Evolutionary conservation across 1,140 invertebrate species (phyloP), one percentile per base, ranked within the genome.

Genomic region (Drosophila dunni): DNA sequence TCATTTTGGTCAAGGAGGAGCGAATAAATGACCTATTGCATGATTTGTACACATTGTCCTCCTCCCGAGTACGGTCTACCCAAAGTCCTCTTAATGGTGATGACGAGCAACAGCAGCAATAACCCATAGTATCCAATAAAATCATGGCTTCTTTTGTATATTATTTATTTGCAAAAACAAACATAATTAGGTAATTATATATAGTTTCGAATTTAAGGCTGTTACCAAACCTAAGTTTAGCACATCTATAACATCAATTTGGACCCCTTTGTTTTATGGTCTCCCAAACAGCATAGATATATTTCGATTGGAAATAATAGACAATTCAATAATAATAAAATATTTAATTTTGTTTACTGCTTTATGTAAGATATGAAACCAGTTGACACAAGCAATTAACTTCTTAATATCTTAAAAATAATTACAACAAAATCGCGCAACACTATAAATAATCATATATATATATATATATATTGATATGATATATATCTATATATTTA

Each of bases 1-100:
- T 94, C 53, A 79, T 94, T 7, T 90, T 92, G 44, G 75, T 93
- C 0, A 94, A 94, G 80, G 93, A 94, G 42, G 93, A 94, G 68
- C 92, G 93, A 36, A 94, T 95, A 48, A 86, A 92, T 4, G 94
- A 94, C 67, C 84, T 95, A n/a, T 54, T 42, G 15, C 36, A 13
- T 2, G 70, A 67, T 62, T 51, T 80, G 17, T 38, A 33, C 0
- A 74, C 67, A 56, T 13, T 58, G 10, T 42, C 40, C n/a, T 42
- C 40, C n/a, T 4, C 3, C 2, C 11, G 11, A 13, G 6, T 42
- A 42, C 11, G 3, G 3, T 42, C n/a, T 11, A 13, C 11, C 4
- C 40, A 42, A n/a, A 42, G 11, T 13, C 40, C 40, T 13, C 5
- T 42, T 13, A 42, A 42, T 42, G 11, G 40, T 13, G 40, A 42